A percentile compares a stretch with the other conserved stretches of the same genome.
Conservation (phyloP, 2,113 vertebrate species). For the Ciconia stormi region DNA sequence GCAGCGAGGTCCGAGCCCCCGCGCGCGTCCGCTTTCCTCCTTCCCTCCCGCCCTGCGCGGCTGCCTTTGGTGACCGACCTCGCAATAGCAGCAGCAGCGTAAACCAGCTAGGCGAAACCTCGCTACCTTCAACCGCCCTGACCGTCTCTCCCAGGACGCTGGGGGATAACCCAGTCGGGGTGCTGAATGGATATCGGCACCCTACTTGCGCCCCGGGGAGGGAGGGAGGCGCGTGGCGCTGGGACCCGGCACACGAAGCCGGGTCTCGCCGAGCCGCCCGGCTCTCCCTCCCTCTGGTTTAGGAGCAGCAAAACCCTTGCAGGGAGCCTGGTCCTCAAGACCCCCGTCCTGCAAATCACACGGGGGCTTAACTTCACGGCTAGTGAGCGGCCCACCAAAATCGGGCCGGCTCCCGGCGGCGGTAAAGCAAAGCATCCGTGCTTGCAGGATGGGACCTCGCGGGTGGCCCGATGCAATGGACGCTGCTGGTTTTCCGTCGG, state of each 20-base stretch:
- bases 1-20: not conserved
- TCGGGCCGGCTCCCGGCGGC: rapidly evolving
- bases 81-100: not conserved
- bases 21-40: not conserved
- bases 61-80: not conserved
- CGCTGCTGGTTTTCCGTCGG: not conserved
- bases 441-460: not conserved
- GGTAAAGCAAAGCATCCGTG: not conserved
- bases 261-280: rapidly evolving
- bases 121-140: not conserved
- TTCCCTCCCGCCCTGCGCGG: not conserved
- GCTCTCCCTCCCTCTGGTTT: not conserved
- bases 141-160: not conserved
- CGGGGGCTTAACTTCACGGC: rapidly evolving
- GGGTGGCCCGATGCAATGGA: rapidly evolving
- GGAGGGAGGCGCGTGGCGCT: not conserved
- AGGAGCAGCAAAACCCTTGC: not conserved
- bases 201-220: rapidly evolving
- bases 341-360: not conserved
- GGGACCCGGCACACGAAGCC: rapidly evolving
- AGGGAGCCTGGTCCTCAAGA: not conserved
- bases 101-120: not conserved
- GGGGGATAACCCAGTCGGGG: rapidly evolving
- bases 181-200: not conserved
- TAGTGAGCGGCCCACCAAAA: not conserved